Conservation (phyloP, 2,113 vertebrate species). For the Sus scrofa region T2T-Sscrofa CM000827.6:74396501-74397000, state of each 20-base stretch:
- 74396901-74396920: background rate
- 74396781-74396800: background rate
- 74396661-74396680: background rate
- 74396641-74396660: background rate
- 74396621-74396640: constrained; percentile 43
- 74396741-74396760: background rate
- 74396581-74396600: background rate
- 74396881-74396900: background rate
- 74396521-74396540: constrained; percentile 95
- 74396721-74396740: constrained; percentile 54
- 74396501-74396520: constrained; percentile 96
- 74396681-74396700: constrained; percentile 47
- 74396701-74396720: background rate
- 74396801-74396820: background rate
- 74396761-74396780: constrained; percentile 28
- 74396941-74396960: constrained; percentile 11
- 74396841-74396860: background rate
- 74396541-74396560: constrained; percentile 98
- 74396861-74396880: background rate
- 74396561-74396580: constrained; percentile 92
- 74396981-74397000: background rate
- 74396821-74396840: background rate
- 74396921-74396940: constrained; percentile 33
- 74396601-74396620: background rate
- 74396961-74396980: constrained; percentile 33